phyloP scores from a whole-genome alignment of 2,888 invertebrate species.

The Thecophora atra region DNA sequence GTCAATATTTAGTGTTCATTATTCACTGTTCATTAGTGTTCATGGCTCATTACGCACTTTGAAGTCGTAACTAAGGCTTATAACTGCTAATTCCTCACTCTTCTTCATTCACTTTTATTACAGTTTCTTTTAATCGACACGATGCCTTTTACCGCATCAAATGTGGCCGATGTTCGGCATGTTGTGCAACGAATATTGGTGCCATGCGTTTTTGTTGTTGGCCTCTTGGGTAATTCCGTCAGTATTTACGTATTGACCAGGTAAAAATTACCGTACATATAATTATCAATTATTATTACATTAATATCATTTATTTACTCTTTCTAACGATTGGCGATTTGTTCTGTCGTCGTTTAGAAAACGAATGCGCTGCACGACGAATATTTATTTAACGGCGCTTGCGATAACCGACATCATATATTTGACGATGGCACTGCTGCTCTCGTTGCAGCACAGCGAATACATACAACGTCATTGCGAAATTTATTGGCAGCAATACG shows the following conservation, averaged over 20 bases:
- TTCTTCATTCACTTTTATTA: not conserved
- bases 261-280: no score
- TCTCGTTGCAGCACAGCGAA: slow-evolving; percentile 72
- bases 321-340: slow-evolving; percentile 10
- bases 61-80: no score
- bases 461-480: slow-evolving; percentile 67
- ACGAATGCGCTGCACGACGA: slow-evolving; percentile 79
- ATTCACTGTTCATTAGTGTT: no score
- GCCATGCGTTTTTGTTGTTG: slow-evolving; percentile 73
- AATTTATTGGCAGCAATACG: slow-evolving; percentile 72
- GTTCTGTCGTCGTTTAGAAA: slow-evolving; percentile 60
- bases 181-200: slow-evolving; percentile 72
- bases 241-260: slow-evolving; percentile 70
- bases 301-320: slow-evolving; percentile 19
- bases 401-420: slow-evolving; percentile 78
- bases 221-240: slow-evolving; percentile 74
- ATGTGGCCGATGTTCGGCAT: slow-evolving; percentile 63
- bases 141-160: slow-evolving; percentile 51
- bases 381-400: slow-evolving; percentile 77
- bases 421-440: slow-evolving; percentile 72
- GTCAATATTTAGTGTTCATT: no score
- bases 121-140: not conserved
- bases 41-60: not conserved
- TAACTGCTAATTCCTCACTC: not conserved
- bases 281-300: no score